Evolutionary conservation across 2,888 invertebrate genomes (phyloP).

Genomic region (Nomada ferruginata): DNA sequence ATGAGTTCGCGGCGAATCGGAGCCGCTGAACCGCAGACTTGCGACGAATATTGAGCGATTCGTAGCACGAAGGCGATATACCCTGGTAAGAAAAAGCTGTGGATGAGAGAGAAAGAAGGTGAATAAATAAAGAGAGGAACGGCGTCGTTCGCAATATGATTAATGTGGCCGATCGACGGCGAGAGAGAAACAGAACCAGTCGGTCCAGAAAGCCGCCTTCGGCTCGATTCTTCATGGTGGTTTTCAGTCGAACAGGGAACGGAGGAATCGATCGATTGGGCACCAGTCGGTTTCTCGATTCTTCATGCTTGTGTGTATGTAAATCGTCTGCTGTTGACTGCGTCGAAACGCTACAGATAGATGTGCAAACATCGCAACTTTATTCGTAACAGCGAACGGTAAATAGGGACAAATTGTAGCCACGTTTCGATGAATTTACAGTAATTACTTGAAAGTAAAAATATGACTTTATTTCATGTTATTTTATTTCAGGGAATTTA

Average conservation of each 20-base stretch:
- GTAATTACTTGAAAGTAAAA: background rate
- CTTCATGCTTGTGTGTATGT: slow-evolving; percentile 26
- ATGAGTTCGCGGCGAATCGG: slow-evolving; percentile 48
- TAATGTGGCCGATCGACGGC: slow-evolving; percentile 74
- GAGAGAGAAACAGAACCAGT: slow-evolving; percentile 75
- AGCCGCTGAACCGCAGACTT: slow-evolving; percentile 49
- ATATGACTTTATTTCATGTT: background rate
- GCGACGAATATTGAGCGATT: slow-evolving; percentile 71
- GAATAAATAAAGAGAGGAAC: slow-evolving; percentile 65
- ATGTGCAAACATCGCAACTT: slow-evolving; percentile 39
- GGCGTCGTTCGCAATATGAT: slow-evolving; percentile 77
- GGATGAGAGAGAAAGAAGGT: slow-evolving; percentile 49
- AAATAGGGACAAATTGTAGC: background rate
- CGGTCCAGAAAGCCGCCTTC: slow-evolving; percentile 74
- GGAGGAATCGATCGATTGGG: slow-evolving; percentile 74
- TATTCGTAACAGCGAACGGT: slow-evolving; percentile 11
- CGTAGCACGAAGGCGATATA: slow-evolving; percentile 59
- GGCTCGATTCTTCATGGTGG: slow-evolving; percentile 69
- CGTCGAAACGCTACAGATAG: slow-evolving; percentile 39
- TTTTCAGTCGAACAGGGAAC: slow-evolving; percentile 64
- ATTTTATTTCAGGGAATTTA: background rate
- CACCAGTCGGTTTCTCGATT: slow-evolving; percentile 69
- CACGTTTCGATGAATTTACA: background rate
- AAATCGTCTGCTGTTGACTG: background rate
- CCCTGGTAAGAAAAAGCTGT: slow-evolving; percentile 38